A percentile compares a stretch with the other conserved stretches of the same genome.
Evolutionary conservation across 2,797 vertebrate genomes (phyloP).

Genomic region (Pitangus sulphuratus): DNA sequence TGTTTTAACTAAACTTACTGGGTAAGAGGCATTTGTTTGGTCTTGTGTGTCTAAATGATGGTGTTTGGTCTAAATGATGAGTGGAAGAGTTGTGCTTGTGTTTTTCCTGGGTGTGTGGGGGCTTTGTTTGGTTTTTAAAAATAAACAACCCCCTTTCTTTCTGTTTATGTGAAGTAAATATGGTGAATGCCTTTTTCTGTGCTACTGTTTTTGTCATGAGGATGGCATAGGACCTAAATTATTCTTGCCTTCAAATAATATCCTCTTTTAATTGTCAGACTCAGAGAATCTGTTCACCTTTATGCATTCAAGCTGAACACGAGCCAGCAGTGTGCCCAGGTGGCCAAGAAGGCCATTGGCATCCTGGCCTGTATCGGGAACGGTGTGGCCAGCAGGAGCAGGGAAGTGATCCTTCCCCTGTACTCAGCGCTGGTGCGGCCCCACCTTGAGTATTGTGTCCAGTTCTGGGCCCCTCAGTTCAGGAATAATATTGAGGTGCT

Average conservation of each 20-base stretch:
- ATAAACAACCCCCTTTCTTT: neutral
- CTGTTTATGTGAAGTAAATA: neutral
- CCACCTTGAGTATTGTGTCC: too few relatives aligned
- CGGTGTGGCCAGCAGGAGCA: too few relatives aligned
- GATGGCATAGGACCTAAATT: neutral
- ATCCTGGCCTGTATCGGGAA: too few relatives aligned
- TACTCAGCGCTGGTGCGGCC: too few relatives aligned
- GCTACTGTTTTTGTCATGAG: neutral
- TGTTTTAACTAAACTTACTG: neutral
- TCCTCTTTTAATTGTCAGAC: neutral
- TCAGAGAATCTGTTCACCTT: rapidly evolving
- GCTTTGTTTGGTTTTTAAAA: neutral
- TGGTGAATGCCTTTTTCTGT: neutral
- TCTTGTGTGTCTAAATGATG: neutral
- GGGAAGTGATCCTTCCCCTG: too few relatives aligned
- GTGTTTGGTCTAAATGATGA: neutral
- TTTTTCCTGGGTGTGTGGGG: neutral
- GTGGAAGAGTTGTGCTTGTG: neutral
- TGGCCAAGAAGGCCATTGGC: too few relatives aligned
- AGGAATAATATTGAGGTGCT: too few relatives aligned
- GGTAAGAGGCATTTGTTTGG: neutral
- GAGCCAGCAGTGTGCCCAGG: too few relatives aligned
- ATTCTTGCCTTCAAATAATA: neutral
- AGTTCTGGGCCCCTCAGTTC: too few relatives aligned
- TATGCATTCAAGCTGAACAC: neutral